Percentiles rank a stretch among this genome's conserved stretches.
These are phyloP conservation scores for Alethe diademata DNA, from an alignment of 2,113 vertebrate species.

Conservation along the genomic window DNA sequence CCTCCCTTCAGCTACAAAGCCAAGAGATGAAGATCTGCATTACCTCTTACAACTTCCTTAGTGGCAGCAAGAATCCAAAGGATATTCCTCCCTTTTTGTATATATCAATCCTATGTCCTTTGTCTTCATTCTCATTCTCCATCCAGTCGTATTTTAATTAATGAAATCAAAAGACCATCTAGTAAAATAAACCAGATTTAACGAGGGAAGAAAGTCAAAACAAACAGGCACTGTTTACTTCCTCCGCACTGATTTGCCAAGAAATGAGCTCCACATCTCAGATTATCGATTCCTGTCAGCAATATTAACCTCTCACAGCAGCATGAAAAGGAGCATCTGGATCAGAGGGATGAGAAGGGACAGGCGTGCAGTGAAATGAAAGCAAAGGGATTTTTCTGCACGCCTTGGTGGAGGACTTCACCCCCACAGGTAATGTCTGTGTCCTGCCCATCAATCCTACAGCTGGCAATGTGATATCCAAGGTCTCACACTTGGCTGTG, in stretches of 20 bases:
- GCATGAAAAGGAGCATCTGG: background rate
- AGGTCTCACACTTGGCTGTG: background rate
- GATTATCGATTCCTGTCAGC: conserved; percentile 1
- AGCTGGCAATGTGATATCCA: background rate
- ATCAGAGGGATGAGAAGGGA: background rate
- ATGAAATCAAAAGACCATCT: conserved; percentile 48
- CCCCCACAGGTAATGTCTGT: background rate
- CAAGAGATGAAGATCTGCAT: background rate
- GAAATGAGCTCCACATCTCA: conserved; percentile 1
- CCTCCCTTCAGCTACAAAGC: background rate
- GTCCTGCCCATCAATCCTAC: background rate
- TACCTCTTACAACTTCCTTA: background rate
- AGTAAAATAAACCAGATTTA: conserved; percentile 60
- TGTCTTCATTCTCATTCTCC: background rate
- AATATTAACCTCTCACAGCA: background rate
- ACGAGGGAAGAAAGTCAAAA: conserved; percentile 51
- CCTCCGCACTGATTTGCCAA: conserved; percentile 2
- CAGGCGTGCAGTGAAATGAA: background rate
- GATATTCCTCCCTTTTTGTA: background rate
- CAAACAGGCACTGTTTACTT: conserved; percentile 43
- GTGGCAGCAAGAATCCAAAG: background rate
- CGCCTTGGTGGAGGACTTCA: rapidly evolving
- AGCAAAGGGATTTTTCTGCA: background rate
- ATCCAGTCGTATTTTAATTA: conserved; percentile 26
- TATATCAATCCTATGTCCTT: background rate